Conservation (phyloP, 2,888 invertebrate species). For the Diachrysia chrysitis region DNA sequence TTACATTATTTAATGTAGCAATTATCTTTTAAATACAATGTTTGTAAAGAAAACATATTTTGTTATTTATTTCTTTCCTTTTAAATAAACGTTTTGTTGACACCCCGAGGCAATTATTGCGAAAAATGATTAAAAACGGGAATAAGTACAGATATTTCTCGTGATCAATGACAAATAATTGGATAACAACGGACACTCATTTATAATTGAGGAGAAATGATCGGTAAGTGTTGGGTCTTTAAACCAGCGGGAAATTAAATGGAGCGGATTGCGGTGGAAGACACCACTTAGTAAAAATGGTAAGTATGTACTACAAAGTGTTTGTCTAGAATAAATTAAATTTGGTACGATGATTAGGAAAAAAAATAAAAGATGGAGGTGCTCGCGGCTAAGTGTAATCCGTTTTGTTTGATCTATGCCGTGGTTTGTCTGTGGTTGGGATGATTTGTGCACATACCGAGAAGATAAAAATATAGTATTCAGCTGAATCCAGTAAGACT, state of each 20-base stretch:
- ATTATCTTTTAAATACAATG: constrained; percentile 23
- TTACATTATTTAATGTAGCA: constrained; percentile 9
- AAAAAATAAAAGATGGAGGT: too few relatives aligned
- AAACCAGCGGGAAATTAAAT: background rate
- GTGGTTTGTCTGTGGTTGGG: too few relatives aligned
- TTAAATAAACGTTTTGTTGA: constrained; percentile 28
- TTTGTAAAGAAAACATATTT: constrained; percentile 1
- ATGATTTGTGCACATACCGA: too few relatives aligned
- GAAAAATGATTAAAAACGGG: constrained; percentile 23
- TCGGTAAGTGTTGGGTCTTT: constrained; percentile 14
- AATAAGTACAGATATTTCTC: constrained; percentile 40
- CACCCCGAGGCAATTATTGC: constrained; percentile 38
- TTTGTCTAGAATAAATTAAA: too few relatives aligned
- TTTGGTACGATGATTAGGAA: too few relatives aligned
- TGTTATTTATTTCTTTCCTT: constrained; percentile 19
- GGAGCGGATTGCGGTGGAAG: background rate
- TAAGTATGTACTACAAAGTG: background rate
- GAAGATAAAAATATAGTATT: too few relatives aligned
- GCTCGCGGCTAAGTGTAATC: too few relatives aligned
- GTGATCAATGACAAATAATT: constrained; percentile 57
- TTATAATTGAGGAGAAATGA: constrained; percentile 44
- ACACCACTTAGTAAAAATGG: background rate
- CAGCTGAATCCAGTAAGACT: too few relatives aligned
- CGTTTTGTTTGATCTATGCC: too few relatives aligned
- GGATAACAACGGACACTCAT: constrained; percentile 43